These are phyloP conservation scores for Kryptolebias ocellatus DNA, from an alignment of 2,797 vertebrate genomes.

Conservation along the genomic window DNA sequence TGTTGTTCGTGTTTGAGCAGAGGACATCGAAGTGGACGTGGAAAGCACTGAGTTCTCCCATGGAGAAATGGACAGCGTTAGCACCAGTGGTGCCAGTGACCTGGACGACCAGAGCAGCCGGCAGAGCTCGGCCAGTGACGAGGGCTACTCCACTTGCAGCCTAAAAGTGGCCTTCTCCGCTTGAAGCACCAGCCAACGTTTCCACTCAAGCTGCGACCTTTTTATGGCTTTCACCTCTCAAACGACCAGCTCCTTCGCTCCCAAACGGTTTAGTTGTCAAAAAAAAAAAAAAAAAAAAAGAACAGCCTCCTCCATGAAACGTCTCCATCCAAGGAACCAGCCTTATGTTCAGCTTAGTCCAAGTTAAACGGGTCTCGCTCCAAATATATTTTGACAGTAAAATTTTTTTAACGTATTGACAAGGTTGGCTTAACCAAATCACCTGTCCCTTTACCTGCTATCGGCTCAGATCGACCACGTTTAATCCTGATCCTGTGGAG, in stretches of 20 bases:
- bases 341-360: slow-evolving; percentile 56
- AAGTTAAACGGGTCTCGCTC: slow-evolving; percentile 42
- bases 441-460: slow-evolving; percentile 44
- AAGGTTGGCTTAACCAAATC: slow-evolving; percentile 48
- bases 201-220: slow-evolving; percentile 58
- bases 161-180: slow-evolving; percentile 88
- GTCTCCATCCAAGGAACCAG: slow-evolving; percentile 52
- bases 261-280: slow-evolving; percentile 46
- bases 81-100: slow-evolving; percentile 96
- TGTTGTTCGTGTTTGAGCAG: slow-evolving; percentile 71
- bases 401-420: slow-evolving; percentile 11
- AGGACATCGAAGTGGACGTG: slow-evolving; percentile 98
- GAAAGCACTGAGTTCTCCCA: slow-evolving; percentile 99
- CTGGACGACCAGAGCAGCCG: slow-evolving; percentile 99
- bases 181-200: slow-evolving; percentile 70
- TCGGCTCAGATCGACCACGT: slow-evolving; percentile 55
- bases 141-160: slow-evolving; percentile 98
- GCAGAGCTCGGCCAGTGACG: slow-evolving; percentile 96
- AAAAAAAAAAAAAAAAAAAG: slow-evolving; percentile 16
- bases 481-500: slow-evolving; percentile 46
- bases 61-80: slow-evolving; percentile 98
- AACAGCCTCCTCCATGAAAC: slow-evolving; percentile 57
- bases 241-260: slow-evolving; percentile 64
- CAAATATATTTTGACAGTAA: slow-evolving; percentile 37
- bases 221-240: slow-evolving; percentile 64